Evolutionary conservation across 2,797 vertebrate species (phyloP), one percentile per base, ranked within the genome.

Genomic region (Syngnathus rostellatus): DNA sequence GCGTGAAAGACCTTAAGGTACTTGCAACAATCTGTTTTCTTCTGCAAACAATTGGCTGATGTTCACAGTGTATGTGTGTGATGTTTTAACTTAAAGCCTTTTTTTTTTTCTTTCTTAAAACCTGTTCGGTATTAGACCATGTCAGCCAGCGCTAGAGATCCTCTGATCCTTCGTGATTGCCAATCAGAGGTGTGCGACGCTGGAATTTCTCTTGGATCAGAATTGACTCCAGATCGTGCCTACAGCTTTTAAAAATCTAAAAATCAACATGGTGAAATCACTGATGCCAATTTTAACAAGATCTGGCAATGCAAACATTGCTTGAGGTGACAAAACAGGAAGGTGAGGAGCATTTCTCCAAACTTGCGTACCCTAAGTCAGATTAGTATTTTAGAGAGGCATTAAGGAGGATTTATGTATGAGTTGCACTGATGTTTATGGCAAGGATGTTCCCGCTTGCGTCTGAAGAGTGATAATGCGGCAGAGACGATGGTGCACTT

Each of bases 401-500:
- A 63, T 23, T 67, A 2, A n/a, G 8, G 19, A 64, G 57, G 51
- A 69, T 68, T 69, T 65, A 55, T 43, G 64, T 65, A 55, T 43
- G 64, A 40, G 25, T 43, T 43, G 62, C 62, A n/a, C 2, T 50
- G 39, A 43, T 57, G 43, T 62, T 66, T 25, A 21, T 14, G 21
- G 23, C 16, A 57, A 68, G 38, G 37, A 61, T 72, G 62, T 51
- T 66, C 64, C 69, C 53, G 40, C 60, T 23, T 62, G n/a, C 40
- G 6, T 23, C 54, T 25, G 43, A 63, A 25, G 68, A 72, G 48
- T 60, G 38, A 70, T 40, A 73, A 67, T 61, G 45, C 16, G 23
- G 71, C 31, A 25, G 1, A 25, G 25, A 25, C 67, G 54, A 68
- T 17, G 55, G 75, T 17, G 68, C 38, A 80, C 94, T 95, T 83